phyloP scores from a whole-genome alignment of 2,888 invertebrate genomes.

The Nomada hirtipes region DNA sequence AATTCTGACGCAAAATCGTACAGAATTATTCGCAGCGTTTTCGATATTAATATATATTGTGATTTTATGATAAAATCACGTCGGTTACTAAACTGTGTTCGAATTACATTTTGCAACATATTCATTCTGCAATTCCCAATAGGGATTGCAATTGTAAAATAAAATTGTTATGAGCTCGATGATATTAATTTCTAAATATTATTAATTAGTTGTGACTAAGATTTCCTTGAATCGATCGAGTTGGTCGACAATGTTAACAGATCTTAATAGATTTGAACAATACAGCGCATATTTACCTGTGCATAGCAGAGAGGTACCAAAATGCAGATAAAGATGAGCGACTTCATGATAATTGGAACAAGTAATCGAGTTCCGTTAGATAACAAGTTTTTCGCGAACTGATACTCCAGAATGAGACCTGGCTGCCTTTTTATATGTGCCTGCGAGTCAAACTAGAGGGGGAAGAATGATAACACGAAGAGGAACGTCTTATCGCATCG shows the following conservation, averaged over 20 bases:
- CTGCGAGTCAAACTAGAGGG: background rate
- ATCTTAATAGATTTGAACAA: background rate
- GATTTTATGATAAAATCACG: no score
- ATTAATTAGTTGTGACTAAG: background rate
- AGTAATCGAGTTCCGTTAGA: background rate
- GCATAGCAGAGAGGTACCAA: conserved; percentile 25
- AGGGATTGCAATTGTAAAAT: background rate
- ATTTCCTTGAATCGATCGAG: background rate
- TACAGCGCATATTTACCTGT: conserved; percentile 29
- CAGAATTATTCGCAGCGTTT: no score
- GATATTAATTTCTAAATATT: no score
- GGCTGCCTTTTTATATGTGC: conserved; percentile 24
- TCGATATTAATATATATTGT: no score
- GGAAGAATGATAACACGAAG: conserved; percentile 16
- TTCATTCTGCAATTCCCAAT: no score
- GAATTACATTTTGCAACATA: no score
- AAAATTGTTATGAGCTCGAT: no score
- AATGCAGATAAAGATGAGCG: conserved; percentile 6
- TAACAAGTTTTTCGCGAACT: conserved; percentile 1
- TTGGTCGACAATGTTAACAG: background rate
- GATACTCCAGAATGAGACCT: background rate
- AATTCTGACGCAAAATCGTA: no score
- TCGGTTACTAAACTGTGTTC: no score
- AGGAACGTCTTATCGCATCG: background rate
- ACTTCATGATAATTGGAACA: conserved; percentile 28